A percentile compares a stretch with the other conserved stretches of the same genome.
Evolutionary conservation across 2,113 vertebrate genomes (phyloP).

Genomic region (Apteryx mantelli): DNA sequence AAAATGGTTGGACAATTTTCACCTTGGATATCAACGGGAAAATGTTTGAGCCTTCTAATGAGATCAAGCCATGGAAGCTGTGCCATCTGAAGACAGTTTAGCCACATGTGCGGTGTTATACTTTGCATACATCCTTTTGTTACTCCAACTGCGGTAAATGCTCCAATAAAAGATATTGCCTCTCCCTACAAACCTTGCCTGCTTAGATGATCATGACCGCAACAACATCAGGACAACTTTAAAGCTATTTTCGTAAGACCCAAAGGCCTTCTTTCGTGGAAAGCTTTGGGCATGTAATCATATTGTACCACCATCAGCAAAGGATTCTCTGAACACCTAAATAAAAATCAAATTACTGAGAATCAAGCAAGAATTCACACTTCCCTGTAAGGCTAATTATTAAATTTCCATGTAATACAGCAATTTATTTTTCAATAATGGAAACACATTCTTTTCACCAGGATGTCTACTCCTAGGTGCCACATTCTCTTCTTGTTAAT

Average conservation of each 20-base stretch:
- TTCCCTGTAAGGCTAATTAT: neutral
- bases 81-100: neutral
- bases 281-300: neutral
- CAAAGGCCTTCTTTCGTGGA: neutral
- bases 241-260: neutral
- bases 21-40: neutral
- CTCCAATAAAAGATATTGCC: neutral
- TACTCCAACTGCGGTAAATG: neutral
- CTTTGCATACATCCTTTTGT: neutral
- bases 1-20: neutral
- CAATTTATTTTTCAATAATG: slow-evolving; percentile 34
- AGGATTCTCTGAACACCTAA: neutral
- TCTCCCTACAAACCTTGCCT: neutral
- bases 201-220: rapidly evolving
- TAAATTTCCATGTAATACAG: slow-evolving; percentile 12
- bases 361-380: slow-evolving; percentile 6
- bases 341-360: neutral
- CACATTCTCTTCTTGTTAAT: slow-evolving; percentile 65
- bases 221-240: neutral
- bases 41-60: neutral
- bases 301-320: neutral
- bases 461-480: slow-evolving; percentile 56
- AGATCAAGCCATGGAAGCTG: neutral
- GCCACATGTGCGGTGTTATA: rapidly evolving
- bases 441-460: slow-evolving; percentile 64